Base-by-base conservation (phyloP, 1,140 invertebrate genomes). In the Drosophila guanche region DNA sequence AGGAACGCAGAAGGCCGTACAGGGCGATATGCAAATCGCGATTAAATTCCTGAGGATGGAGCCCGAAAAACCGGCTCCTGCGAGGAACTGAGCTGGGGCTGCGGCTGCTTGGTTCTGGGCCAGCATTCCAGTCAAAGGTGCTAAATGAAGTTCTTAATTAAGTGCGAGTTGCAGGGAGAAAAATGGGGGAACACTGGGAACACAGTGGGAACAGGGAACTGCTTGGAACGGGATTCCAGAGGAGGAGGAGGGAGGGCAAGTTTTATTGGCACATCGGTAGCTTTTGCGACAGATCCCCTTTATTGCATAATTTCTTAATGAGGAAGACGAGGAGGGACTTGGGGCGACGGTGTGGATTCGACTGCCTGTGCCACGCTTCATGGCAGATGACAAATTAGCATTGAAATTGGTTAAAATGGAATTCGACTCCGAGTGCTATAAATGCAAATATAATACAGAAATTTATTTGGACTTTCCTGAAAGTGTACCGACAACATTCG, bases 121-220 rank as follows among this genome's bases (percentile, higher is more conserved):
- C 47, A 47, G 47, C 45, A 27, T 54, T 22, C 57, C 65, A 68
- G 45, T 43, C 47, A 71, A 79, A 86, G 81, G 81, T 88, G 81
- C 81, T 88, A 88, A 86, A 88, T 86, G 81, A 86, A 86, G 77
- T 86, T 86, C 81, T 86, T 86, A 86, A 86, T 86, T 86, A 86
- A 88, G 83, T 86, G 83, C 69, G 77, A 86, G 71, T 76, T 76
- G 75, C 80, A 61, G 71, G 59, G 43, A 77, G 68, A 58, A 65
- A 48, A 68, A 61, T 43, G 25, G 42, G 41, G 50, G 60, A 56
- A 71, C 58, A 51, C 43, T 51, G 51, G 66, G 52, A 66, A 83
- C 72, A 27, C 4, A 5, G 25, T 5, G 4, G 60, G 53, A 65
- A 55, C 33, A 53, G 59, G 41, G 27, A 40, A 10, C 22, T 22